Base-by-base conservation (phyloP, 1,140 invertebrate genomes). In the Zaprionus inermis region DNA sequence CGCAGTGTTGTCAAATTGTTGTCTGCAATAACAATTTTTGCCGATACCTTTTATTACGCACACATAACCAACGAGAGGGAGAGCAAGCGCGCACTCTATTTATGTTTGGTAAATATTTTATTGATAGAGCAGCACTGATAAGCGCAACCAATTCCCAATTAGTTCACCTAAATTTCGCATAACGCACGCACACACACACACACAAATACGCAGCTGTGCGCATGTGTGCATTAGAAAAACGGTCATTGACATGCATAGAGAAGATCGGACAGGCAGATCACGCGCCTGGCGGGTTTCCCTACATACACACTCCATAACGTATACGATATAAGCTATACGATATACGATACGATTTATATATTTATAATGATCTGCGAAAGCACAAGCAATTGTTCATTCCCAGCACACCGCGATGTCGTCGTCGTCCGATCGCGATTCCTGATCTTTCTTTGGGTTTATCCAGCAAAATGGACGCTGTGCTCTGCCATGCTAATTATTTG, bases 181-280 rank as follows among this genome's bases (percentile, higher is more conserved):
- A 52, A 63, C 46, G 56, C 22, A 38, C 20, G 59, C 7, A 46
- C 24, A 18, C 22, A 54, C 18, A 49, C 4, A 49, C n/a, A 32
- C 3, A 49, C 22, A 32, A 1, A 22, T 20, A 51, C 32, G 20
- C 22, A 18, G 11, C 4, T 14, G 24, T 30, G 36, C 6, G 44
- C 20, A n/a, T 54, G 51, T 61, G 28, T 51, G 28, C 28, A 51
- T 55, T 78, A 68, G 41, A 58, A 58, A 63, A 57, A 72, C 76
- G 80, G 80, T 86, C 82, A 74, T 88, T 86, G 82, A 88, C 83
- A 76, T 77, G 79, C 67, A 60, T 22, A 59, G 66, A 44, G 28
- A 76, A 41, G 46, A 75, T 82, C 69, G 38, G 44, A 55, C 49
- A 83, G 67, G 46, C 81, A 59, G 58, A 81, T 83, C 81, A 83